A percentile compares a stretch with the other conserved stretches of the same genome.
Conservation (phyloP, 1,140 invertebrate genomes). For the Hylaeus anthracinus region DNA sequence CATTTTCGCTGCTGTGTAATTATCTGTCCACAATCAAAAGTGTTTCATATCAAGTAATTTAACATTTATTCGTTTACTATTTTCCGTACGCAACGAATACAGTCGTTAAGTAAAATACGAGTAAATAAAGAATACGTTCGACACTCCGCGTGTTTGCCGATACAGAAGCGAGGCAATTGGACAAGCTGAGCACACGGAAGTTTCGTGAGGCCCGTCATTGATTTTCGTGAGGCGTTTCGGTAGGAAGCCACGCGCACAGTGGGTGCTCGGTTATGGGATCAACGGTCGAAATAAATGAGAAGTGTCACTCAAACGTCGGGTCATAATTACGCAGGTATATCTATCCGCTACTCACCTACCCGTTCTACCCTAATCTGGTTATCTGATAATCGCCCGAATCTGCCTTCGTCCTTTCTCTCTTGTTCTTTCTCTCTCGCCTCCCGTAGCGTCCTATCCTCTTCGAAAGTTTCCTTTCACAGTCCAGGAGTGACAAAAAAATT, state of each 20-base stretch:
- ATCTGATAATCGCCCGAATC: slow-evolving; percentile 57
- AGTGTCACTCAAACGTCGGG: slow-evolving; percentile 73
- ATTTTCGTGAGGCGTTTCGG: neutral
- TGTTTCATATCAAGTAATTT: too few relatives aligned
- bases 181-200: neutral
- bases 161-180: too few relatives aligned
- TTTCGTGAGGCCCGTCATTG: neutral
- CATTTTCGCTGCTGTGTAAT: too few relatives aligned
- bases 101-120: too few relatives aligned
- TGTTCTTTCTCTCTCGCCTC: neutral
- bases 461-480: neutral
- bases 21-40: too few relatives aligned
- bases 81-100: too few relatives aligned
- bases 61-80: too few relatives aligned
- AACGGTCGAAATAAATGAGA: slow-evolving; percentile 73
- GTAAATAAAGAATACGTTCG: too few relatives aligned
- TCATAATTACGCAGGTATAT: slow-evolving; percentile 69
- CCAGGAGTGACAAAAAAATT: neutral
- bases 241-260: slow-evolving; percentile 2
- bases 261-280: slow-evolving; percentile 32
- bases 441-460: too few relatives aligned
- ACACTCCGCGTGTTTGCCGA: too few relatives aligned
- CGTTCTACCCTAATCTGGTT: slow-evolving; percentile 66
- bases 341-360: slow-evolving; percentile 46
- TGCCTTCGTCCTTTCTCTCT: slow-evolving; percentile 26